phyloP scores from a whole-genome alignment of 2,113 vertebrate species.

The Larimichthys crocea region DNA sequence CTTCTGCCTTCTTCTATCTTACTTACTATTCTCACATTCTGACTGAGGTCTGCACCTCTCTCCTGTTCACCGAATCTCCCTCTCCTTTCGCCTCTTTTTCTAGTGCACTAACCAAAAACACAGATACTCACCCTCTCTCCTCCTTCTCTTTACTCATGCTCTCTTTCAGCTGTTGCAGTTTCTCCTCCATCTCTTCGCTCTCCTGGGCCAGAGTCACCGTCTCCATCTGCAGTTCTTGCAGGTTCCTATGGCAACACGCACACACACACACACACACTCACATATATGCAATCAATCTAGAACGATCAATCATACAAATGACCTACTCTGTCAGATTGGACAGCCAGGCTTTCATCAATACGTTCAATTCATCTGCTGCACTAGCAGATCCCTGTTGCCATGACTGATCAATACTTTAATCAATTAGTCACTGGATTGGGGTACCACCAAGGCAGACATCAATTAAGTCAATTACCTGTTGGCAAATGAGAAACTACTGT shows the following conservation, averaged over 20 bases:
- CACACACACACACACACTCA: conserved; percentile 11
- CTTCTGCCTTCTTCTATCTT: background rate
- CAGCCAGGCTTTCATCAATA: conserved; percentile 57
- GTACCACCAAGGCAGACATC: conserved; percentile 51
- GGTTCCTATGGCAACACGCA: conserved; percentile 82
- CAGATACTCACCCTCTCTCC: conserved; percentile 87
- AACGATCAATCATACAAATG: conserved; percentile 73
- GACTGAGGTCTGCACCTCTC: background rate
- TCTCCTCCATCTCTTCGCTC: conserved; percentile 88
- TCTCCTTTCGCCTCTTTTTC: background rate
- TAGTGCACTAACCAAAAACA: conserved; percentile 5
- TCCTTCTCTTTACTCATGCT: conserved; percentile 88
- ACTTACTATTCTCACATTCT: conserved; percentile 4
- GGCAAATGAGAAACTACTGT: conserved; percentile 62
- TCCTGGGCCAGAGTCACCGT: conserved; percentile 86
- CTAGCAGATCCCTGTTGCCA: conserved; percentile 46
- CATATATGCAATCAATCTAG: conserved; percentile 61
- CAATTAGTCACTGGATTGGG: conserved; percentile 71
- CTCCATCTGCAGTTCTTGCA: conserved; percentile 85
- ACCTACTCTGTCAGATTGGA: conserved; percentile 54
- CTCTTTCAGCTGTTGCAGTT: conserved; percentile 86
- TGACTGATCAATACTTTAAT: conserved; percentile 71
- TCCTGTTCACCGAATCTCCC: background rate
- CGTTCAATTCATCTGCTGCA: conserved; percentile 64
- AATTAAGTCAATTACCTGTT: conserved; percentile 69